Evolutionary conservation across 1,140 invertebrate species (phyloP).

Genomic region (Oryctes rhinoceros): DNA sequence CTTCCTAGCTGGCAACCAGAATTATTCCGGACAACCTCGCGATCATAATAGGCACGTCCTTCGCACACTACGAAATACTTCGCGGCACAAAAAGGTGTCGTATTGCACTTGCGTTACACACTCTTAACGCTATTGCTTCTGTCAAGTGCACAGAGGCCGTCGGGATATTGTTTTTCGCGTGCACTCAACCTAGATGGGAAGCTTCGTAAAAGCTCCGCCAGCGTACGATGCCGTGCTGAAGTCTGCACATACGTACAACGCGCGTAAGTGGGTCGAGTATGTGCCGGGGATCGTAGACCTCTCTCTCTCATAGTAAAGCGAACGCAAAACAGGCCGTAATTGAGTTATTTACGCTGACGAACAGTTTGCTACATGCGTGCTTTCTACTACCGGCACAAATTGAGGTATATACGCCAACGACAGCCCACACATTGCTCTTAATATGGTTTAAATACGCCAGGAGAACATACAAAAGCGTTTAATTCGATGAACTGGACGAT

Average conservation of each 20-base stretch:
- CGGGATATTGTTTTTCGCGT: background rate
- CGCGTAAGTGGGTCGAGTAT: background rate
- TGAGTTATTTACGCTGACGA: background rate
- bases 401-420: background rate
- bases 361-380: background rate
- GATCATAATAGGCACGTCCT: background rate
- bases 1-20: background rate
- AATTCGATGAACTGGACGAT: background rate
- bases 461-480: background rate
- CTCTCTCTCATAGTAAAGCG: background rate
- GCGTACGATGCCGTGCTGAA: background rate
- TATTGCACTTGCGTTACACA: background rate
- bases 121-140: background rate
- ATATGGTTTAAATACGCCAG: background rate
- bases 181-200: background rate
- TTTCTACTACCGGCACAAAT: background rate
- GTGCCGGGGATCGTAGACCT: background rate
- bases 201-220: background rate
- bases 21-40: no score
- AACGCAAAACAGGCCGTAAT: constrained; percentile 3
- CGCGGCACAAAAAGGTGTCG: background rate
- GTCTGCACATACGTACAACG: background rate
- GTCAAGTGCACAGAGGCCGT: background rate
- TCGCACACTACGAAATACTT: background rate
- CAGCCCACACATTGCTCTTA: background rate